Conservation (phyloP, 2,888 invertebrate genomes). For the Kryphioiulus occultus region DNA sequence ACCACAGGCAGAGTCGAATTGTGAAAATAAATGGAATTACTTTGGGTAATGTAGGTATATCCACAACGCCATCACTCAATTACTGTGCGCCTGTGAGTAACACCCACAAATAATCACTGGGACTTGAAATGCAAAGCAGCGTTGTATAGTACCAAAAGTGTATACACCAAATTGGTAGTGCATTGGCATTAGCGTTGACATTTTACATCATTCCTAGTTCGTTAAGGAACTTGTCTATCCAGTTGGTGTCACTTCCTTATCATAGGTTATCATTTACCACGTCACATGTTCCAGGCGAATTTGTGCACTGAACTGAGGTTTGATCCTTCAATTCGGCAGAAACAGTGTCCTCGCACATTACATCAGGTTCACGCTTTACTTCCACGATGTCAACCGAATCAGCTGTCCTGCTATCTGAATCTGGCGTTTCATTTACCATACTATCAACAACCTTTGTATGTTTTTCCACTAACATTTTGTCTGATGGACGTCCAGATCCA, state of each 20-base stretch:
- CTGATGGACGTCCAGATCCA: not conserved
- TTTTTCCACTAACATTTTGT: not conserved
- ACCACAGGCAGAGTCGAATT: not conserved
- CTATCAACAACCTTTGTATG: not conserved
- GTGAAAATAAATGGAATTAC: conserved; percentile 35
- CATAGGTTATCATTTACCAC: not conserved
- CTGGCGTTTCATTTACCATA: not conserved
- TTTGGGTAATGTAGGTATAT: conserved; percentile 20
- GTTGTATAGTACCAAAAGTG: not conserved
- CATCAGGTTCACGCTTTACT: not conserved
- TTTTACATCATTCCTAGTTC: not conserved
- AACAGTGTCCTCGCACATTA: not conserved
- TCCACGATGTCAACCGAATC: not conserved
- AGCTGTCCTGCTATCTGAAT: not conserved
- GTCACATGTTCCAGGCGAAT: not conserved
- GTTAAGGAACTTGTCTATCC: not conserved
- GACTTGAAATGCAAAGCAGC: not conserved
- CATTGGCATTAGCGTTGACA: not conserved
- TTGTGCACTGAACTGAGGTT: not conserved
- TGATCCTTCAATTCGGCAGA: not conserved
- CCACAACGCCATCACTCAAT: conserved; percentile 12
- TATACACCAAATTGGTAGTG: not conserved
- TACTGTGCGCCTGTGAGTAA: not conserved
- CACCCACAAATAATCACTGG: not conserved
- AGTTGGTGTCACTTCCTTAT: not conserved